Base-by-base conservation (phyloP, 2,888 invertebrate genomes). In the Habrosyne pyritoides region DNA sequence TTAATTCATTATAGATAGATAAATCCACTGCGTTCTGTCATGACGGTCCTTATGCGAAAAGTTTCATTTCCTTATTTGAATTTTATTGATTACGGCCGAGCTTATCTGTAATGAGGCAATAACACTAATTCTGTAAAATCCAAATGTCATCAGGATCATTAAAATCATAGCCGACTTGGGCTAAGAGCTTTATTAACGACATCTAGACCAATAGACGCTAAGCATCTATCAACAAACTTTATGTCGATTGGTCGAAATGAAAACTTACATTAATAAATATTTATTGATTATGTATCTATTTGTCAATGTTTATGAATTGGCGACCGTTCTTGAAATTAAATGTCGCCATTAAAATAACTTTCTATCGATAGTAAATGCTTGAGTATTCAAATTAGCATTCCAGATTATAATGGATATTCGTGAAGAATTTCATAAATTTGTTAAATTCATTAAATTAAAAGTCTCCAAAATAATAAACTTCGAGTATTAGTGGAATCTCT, bases 101-200 rank as follows among this genome's bases (percentile, higher is more conserved):
- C 50, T 50, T 50, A 50, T 50, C 50, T 2, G 8, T 21, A 50
- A 50, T 50, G 21, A 10, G 14, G 28, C 22, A 28, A 22, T 50
- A 50, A 50, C 28, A 30, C 50, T 28, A 50, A 50, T 50, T 50
- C 18, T 50, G 50, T 50, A 21, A 30, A 18, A 50, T 50, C 28
- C 21, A 30, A 30, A 50, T 50, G 50, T 50, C 50, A 21, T 49
- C 49, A 18, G 14, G 28, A 28, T 49, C 49, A 49, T 49, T 49
- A 49, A 28, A 49, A 49, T 49, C 36, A 49, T 49, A 10, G 21
- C 24, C 24, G 7, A 21, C 21, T 21, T 21, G 21, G 8, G 21
- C 47, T 47, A 49, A 49, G 28, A 49, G 22, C 49, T 28, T 50
- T 50, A 50, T 50, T 50, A 18, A 42, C 42, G 42, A 18, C 42